Conservation (phyloP, 2,888 invertebrate species). For the Congeria kusceri region DNA sequence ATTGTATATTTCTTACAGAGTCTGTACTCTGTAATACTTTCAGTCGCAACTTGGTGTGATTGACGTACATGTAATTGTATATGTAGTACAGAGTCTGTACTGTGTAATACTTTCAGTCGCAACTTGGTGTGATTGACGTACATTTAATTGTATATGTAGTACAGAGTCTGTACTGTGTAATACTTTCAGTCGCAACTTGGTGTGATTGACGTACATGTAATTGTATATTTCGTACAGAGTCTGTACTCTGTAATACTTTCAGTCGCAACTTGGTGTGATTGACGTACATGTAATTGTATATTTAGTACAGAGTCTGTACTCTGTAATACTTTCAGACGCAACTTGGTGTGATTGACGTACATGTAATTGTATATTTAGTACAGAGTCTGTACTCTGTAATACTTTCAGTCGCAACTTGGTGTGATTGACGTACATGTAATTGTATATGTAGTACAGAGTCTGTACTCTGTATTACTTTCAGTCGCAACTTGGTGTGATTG, state of each 20-base stretch:
- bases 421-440: no score
- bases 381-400: no score
- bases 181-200: slow-evolving; percentile 69
- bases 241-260: no score
- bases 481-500: no score
- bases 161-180: not conserved
- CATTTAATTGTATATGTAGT: not conserved
- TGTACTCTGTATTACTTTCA: no score
- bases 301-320: not conserved
- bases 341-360: slow-evolving; percentile 75
- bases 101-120: no score
- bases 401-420: no score
- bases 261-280: no score
- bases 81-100: no score
- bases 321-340: slow-evolving; percentile 67
- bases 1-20: not conserved
- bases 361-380: slow-evolving; percentile 41
- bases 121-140: no score
- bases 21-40: slow-evolving; percentile 29
- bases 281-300: not conserved
- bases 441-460: no score
- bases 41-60: slow-evolving; percentile 75
- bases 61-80: slow-evolving; percentile 67
- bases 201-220: slow-evolving; percentile 74
- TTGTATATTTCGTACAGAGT: slow-evolving; percentile 8